Conservation (phyloP, 1,140 invertebrate genomes). For the Cyclina sinensis region DNA sequence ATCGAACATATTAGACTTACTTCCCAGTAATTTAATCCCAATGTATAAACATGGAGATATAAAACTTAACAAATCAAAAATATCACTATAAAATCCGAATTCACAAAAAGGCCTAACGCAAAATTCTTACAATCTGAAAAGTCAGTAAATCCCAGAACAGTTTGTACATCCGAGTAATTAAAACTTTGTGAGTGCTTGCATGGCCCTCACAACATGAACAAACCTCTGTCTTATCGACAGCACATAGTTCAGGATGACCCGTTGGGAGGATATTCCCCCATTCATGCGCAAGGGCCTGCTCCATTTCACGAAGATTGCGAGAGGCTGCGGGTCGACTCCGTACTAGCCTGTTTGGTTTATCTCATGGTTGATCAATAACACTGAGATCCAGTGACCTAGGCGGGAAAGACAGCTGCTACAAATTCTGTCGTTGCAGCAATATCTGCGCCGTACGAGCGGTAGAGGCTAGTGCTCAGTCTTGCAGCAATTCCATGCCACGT, state of each 20-base stretch:
- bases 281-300: neutral
- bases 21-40: too few species aligned
- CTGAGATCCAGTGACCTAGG: neutral
- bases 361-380: neutral
- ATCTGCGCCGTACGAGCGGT: neutral
- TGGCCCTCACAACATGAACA: neutral
- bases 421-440: neutral
- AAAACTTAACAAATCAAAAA: too few species aligned
- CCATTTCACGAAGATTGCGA: neutral
- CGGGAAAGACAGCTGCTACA: neutral
- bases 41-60: too few species aligned
- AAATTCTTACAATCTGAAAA: neutral
- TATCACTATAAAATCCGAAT: too few species aligned
- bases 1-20: too few species aligned
- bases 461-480: neutral
- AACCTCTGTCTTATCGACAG: neutral
- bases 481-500: neutral
- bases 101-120: neutral
- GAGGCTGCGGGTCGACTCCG: neutral
- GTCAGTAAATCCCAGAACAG: neutral
- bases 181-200: neutral
- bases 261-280: neutral
- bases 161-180: neutral
- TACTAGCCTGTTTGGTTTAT: neutral
- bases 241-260: neutral